Conservation (phyloP, 2,888 invertebrate genomes). For the Scaeva pyrastri region DNA sequence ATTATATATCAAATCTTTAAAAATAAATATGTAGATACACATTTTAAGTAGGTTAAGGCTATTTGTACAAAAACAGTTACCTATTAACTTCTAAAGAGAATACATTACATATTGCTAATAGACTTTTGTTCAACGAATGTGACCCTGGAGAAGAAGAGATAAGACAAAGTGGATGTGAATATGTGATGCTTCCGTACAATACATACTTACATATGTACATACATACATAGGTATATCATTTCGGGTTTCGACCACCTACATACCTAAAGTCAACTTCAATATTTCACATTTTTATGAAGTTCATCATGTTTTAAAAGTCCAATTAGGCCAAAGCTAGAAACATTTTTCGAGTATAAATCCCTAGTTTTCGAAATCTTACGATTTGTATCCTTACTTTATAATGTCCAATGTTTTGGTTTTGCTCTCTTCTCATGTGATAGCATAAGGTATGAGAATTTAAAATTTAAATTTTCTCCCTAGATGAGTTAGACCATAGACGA, state of each 20-base stretch:
- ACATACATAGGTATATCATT: no score
- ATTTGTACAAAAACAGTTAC: slow-evolving; percentile 31
- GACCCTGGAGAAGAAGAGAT: slow-evolving; percentile 48
- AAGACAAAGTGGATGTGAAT: slow-evolving; percentile 30
- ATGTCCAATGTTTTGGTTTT: not conserved
- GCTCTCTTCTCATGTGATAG: not conserved
- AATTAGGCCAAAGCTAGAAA: slow-evolving; percentile 47
- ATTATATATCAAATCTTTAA: slow-evolving; percentile 10
- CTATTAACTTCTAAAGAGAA: slow-evolving; percentile 48
- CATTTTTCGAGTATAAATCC: slow-evolving; percentile 49
- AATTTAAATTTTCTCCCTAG: not conserved
- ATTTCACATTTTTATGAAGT: slow-evolving; percentile 64
- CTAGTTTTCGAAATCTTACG: not conserved
- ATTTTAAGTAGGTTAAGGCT: slow-evolving; percentile 38
- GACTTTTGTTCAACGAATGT: slow-evolving; percentile 31
- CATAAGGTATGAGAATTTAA: not conserved
- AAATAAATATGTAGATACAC: slow-evolving; percentile 9
- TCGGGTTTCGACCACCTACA: slow-evolving; percentile 69
- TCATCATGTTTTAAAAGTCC: slow-evolving; percentile 48
- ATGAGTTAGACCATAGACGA: slow-evolving; percentile 22
- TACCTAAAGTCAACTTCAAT: slow-evolving; percentile 69
- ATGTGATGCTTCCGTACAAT: slow-evolving; percentile 38
- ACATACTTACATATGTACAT: no score
- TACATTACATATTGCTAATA: slow-evolving; percentile 36
- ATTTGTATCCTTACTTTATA: slow-evolving; percentile 39